Evolutionary conservation across 2,888 invertebrate genomes (phyloP).

Genomic region (Sarcophaga subvicina): DNA sequence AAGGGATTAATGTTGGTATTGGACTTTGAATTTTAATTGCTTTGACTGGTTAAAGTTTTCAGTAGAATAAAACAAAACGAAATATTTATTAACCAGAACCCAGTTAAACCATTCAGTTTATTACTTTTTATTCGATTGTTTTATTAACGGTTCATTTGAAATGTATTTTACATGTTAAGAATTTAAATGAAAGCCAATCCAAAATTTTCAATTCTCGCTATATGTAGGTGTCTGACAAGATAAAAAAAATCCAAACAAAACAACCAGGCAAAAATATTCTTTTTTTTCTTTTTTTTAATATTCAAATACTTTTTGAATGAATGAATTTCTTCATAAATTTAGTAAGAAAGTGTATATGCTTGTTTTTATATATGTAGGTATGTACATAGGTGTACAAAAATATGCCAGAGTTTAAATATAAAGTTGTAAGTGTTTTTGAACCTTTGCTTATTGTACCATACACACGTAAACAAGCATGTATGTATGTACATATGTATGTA

Average conservation of each 20-base stretch:
- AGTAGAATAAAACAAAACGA: not conserved
- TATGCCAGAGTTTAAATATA: not conserved
- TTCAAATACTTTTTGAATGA: not conserved
- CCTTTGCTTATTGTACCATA: not conserved
- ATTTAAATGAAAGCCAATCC: slow-evolving; percentile 37
- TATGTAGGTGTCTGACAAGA: not conserved
- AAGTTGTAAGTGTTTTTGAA: slow-evolving; percentile 7
- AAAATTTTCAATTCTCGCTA: not conserved
- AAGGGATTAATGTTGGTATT: slow-evolving; percentile 22
- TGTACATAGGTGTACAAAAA: not conserved
- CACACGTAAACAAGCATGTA: not conserved
- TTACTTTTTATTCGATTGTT: not conserved
- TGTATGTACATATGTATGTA: not conserved
- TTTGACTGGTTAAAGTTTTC: slow-evolving; percentile 19
- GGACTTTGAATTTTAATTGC: slow-evolving; percentile 58
- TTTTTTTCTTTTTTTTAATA: not conserved
- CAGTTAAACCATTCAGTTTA: not conserved
- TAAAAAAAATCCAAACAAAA: not conserved
- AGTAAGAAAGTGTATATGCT: not conserved
- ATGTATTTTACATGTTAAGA: slow-evolving; percentile 39
- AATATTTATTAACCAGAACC: not conserved
- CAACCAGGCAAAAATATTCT: not conserved
- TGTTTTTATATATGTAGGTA: not conserved
- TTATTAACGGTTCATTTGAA: slow-evolving; percentile 48
- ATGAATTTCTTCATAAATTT: not conserved